Evolutionary conservation across 1,140 invertebrate species (phyloP).

Genomic region (Caenorhabditis tropicalis): DNA sequence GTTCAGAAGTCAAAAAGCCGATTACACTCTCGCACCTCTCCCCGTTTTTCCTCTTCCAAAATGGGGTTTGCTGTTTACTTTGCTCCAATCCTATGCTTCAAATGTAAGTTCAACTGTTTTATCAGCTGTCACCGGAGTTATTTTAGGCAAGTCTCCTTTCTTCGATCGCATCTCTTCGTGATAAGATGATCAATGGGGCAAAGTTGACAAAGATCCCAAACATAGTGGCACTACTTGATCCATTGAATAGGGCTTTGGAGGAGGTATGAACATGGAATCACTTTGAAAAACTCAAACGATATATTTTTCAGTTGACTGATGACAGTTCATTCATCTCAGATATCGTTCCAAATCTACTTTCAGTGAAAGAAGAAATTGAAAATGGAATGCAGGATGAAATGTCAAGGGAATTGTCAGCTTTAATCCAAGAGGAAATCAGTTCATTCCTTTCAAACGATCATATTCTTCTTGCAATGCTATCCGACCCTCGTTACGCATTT

Average conservation of each 20-base stretch:
- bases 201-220: neutral
- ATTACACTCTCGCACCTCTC: neutral
- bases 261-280: neutral
- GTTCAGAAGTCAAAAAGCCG: neutral
- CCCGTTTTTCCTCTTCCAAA: no score
- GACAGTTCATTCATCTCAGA: neutral
- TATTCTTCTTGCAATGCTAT: neutral
- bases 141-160: neutral
- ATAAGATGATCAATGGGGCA: no score
- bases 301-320: neutral
- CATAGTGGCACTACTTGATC: neutral
- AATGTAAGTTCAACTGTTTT: neutral
- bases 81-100: neutral
- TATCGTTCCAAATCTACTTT: neutral
- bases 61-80: neutral
- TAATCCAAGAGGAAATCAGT: no score
- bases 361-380: neutral
- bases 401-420: no score
- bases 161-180: no score
- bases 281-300: neutral
- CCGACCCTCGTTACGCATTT: neutral
- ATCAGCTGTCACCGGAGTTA: neutral
- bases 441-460: neutral
- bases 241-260: neutral
- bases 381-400: no score